Base-by-base conservation (phyloP, 2,797 vertebrate genomes). In the Hephaestus fuliginosus region DNA sequence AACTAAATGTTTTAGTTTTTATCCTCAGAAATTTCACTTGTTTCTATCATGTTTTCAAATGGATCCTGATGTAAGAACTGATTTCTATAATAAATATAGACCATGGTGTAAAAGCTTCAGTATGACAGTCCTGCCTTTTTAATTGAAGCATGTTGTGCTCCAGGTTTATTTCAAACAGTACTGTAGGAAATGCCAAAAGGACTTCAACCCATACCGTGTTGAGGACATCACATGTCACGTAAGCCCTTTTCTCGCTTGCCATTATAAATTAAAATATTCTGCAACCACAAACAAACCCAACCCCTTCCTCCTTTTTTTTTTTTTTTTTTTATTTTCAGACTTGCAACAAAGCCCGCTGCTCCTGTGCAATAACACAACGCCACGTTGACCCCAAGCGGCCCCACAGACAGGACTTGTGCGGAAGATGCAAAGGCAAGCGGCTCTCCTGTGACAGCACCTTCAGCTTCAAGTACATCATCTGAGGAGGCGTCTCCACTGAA, bases 391-490 rank as follows among this genome's bases (percentile, higher is more conserved):
- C 98, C 62, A 98, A 98, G 82, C 94, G 98, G 76, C 98, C 98
- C 4, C 98, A 99, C 89, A 96, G 98, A 69, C 98, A 99, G 90
- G 98, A 99, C 71, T 88, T 99, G 89, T 99, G 98, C 0, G 98
- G 98, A 82, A 94, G 98, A 46, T 99, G 98, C 96, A 99, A 97
- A 92, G 98, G 98, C 91, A 99, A 99, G 66, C 95, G 97, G 14
- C 97, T 99, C 25, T 99, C 98, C 76, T 99, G 98, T 2, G 98
- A 99, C 68, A 99, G 97, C 95, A 99, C 97, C 0, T 99, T 99
- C 95, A 99, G 98, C 88, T 99, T 99, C 95, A 99, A 99, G 71
- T 99, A 99, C 78, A 98, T 99, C 60, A 98, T 99, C 87, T 99
- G 93, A 95, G 57, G 39, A 44, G 12, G 12, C 13, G 0, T 75